These are phyloP conservation scores for Ennomos erosarius DNA, from an alignment of 2,888 invertebrate species.

Conservation along the genomic window DNA sequence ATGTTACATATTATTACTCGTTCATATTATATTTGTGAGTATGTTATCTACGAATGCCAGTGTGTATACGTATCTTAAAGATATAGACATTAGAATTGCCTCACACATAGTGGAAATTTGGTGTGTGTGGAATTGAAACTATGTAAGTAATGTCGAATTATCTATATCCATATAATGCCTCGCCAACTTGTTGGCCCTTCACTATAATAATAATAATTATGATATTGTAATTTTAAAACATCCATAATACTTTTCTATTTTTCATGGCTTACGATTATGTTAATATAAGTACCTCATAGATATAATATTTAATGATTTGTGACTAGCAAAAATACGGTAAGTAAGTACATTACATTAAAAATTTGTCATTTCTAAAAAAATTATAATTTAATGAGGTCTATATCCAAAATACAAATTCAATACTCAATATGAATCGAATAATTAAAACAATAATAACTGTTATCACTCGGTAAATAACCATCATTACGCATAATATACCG, in stretches of 20 bases:
- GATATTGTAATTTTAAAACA: not conserved
- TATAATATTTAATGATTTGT: slow-evolving; percentile 7
- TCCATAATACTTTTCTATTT: not conserved
- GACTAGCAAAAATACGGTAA: slow-evolving; percentile 26
- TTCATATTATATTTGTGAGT: no score
- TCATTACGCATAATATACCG: no score
- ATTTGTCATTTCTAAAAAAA: slow-evolving; percentile 1
- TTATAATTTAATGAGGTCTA: slow-evolving; percentile 45
- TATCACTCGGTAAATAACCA: no score
- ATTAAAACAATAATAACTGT: no score
- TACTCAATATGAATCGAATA: not conserved
- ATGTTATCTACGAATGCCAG: no score
- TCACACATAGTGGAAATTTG: no score
- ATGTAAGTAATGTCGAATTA: slow-evolving; percentile 14
- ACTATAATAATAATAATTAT: no score
- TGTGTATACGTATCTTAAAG: no score
- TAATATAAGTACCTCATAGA: not conserved
- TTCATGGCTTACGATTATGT: not conserved
- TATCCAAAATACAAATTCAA: not conserved
- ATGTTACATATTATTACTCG: no score
- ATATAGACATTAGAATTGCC: not conserved
- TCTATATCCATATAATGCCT: not conserved
- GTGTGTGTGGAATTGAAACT: not conserved
- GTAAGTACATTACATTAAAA: slow-evolving; percentile 15
- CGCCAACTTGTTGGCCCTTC: no score